A percentile compares a stretch with the other conserved stretches of the same genome.
phyloP scores from a whole-genome alignment of 1,140 invertebrate species.

The Camponotus vicinus region DNA sequence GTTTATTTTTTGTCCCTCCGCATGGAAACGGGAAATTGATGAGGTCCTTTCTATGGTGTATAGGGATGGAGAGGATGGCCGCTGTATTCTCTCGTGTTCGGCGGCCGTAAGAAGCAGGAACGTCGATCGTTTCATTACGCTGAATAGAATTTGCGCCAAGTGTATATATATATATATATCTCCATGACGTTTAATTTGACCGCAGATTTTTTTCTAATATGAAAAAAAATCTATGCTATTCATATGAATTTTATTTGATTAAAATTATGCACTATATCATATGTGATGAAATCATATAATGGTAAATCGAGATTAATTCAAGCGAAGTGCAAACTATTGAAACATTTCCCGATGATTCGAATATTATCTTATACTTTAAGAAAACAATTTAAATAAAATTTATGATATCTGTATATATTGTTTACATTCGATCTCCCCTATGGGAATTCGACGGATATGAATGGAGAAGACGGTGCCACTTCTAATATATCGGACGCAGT shows the following conservation, averaged over 20 bases:
- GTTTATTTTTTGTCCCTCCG: constrained; percentile 76
- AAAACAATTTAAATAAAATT: background rate
- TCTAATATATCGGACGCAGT: constrained; percentile 58
- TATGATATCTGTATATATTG: background rate
- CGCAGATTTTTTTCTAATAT: constrained; percentile 9
- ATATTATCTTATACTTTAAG: background rate
- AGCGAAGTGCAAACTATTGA: background rate
- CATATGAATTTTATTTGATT: constrained; percentile 29
- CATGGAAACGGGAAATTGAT: constrained; percentile 76
- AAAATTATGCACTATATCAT: background rate
- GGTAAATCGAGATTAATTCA: background rate
- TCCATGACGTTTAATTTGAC: constrained; percentile 13
- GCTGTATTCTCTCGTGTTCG: constrained; percentile 42
- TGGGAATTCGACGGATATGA: constrained; percentile 14
- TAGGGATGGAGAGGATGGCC: constrained; percentile 15
- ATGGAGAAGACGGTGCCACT: constrained; percentile 51
- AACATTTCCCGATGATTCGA: background rate
- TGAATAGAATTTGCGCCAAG: constrained; percentile 51
- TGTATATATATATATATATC: background rate
- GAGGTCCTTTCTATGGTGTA: constrained; percentile 70
- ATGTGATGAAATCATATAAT: too few species aligned
- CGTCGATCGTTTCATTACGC: constrained; percentile 54
- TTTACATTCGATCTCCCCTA: background rate
- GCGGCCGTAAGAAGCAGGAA: constrained; percentile 54
- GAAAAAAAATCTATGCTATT: constrained; percentile 8